Evolutionary conservation across 2,113 vertebrate genomes (phyloP).

Genomic region (Terrapene triunguis): DNA sequence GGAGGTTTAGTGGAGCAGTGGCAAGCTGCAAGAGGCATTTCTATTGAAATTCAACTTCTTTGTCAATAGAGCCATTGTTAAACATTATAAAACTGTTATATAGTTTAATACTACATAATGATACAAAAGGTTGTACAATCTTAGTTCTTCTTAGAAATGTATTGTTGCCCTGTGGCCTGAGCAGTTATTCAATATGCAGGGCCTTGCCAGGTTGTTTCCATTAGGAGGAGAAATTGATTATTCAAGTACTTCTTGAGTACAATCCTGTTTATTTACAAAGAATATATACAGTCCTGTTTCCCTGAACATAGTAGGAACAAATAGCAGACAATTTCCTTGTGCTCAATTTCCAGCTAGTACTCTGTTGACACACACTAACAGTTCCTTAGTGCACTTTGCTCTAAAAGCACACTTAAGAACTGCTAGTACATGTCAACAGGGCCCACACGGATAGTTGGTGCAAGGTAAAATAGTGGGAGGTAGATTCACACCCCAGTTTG

Average conservation of each 20-base stretch:
- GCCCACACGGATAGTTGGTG: not conserved
- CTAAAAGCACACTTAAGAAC: not conserved
- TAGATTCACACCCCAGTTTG: not conserved
- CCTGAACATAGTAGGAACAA: not conserved
- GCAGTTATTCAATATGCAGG: not conserved
- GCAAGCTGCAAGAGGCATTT: not conserved
- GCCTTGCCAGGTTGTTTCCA: not conserved
- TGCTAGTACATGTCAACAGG: not conserved
- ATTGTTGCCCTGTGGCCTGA: not conserved
- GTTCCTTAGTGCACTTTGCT: not conserved
- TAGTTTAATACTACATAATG: not conserved
- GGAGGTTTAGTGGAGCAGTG: not conserved
- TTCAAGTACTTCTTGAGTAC: not conserved
- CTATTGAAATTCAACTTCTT: not conserved
- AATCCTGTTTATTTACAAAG: not conserved
- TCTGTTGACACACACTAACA: not conserved
- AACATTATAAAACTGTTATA: not conserved
- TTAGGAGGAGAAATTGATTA: not conserved
- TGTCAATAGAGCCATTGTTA: not conserved
- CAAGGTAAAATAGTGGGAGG: not conserved
- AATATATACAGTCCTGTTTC: not conserved
- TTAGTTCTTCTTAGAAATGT: not conserved
- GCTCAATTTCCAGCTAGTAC: not conserved
- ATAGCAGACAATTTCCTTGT: not conserved
- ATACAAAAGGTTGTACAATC: not conserved